A percentile compares a stretch with the other conserved stretches of the same genome.
Conservation (phyloP, 1,140 invertebrate species). For the Apocrypta bakeri region DNA sequence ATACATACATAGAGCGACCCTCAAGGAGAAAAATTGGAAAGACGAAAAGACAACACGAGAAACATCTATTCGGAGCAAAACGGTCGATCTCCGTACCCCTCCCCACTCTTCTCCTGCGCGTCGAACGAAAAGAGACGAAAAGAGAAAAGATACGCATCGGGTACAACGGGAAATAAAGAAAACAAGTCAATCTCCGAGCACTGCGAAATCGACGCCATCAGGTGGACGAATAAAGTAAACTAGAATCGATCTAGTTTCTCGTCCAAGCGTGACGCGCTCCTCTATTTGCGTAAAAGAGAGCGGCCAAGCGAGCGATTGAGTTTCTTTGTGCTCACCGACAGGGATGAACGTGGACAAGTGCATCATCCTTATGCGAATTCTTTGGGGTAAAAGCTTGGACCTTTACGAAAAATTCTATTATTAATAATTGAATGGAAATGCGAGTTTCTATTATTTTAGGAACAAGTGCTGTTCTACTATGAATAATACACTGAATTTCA, state of each 20-base stretch:
- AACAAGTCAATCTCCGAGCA: slow-evolving; percentile 46
- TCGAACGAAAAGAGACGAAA: slow-evolving; percentile 7
- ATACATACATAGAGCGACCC: background rate
- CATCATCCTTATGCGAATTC: slow-evolving; percentile 1
- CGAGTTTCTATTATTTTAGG: background rate
- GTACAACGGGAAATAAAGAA: slow-evolving; percentile 25
- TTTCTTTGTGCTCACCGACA: slow-evolving; percentile 2
- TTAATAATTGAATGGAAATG: background rate
- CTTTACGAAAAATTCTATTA: background rate
- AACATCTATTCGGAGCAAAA: slow-evolving; percentile 28
- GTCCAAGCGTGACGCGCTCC: background rate
- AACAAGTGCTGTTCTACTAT: too few relatives aligned
- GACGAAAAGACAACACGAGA: slow-evolving; percentile 40
- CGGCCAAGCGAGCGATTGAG: background rate
- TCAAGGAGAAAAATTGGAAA: slow-evolving; percentile 39
- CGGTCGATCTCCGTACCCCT: slow-evolving; percentile 12
- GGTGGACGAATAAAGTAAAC: slow-evolving; percentile 48
- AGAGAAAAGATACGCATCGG: background rate
- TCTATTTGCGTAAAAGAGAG: slow-evolving; percentile 45
- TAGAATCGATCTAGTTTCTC: slow-evolving; percentile 26
- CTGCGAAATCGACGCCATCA: slow-evolving; percentile 47
- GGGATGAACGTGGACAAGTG: background rate
- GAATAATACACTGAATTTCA: too few relatives aligned
- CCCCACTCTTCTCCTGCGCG: too few relatives aligned
- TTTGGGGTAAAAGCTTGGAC: background rate